These are phyloP conservation scores for Autographa pulchrina DNA, from an alignment of 2,888 invertebrate genomes.

Conservation along the genomic window DNA sequence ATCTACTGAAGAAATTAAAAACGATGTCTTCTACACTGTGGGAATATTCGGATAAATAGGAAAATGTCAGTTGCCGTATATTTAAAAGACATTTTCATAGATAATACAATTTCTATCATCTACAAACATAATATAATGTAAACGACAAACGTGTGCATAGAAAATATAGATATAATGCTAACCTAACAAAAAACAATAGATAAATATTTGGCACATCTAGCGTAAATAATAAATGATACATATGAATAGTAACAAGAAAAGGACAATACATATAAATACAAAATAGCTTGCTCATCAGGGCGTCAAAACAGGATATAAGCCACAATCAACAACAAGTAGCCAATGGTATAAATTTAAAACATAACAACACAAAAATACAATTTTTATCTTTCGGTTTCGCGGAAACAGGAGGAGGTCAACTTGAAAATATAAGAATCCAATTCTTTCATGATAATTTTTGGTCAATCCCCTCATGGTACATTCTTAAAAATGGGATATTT, in stretches of 20 bases:
- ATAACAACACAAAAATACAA: conserved; percentile 66
- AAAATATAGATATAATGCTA: conserved; percentile 32
- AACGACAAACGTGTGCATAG: conserved; percentile 37
- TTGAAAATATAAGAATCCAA: conserved; percentile 72
- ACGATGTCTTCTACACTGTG: conserved; percentile 24
- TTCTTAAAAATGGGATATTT: conserved; percentile 60
- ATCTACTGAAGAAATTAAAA: conserved; percentile 24
- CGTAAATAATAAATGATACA: conserved; percentile 48
- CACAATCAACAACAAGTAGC: conserved; percentile 63
- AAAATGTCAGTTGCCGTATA: conserved; percentile 27
- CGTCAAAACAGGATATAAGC: conserved; percentile 80
- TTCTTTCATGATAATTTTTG: conserved; percentile 58
- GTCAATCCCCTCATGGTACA: conserved; percentile 85
- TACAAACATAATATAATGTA: conserved; percentile 44
- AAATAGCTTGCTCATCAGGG: conserved; percentile 79
- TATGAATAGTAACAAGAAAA: conserved; percentile 52
- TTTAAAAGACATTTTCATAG: conserved; percentile 20
- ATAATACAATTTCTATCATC: conserved; percentile 41
- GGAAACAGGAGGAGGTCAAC: conserved; percentile 88
- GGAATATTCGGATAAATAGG: conserved; percentile 16
- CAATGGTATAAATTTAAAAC: conserved; percentile 62
- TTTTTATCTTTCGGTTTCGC: conserved; percentile 71
- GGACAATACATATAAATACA: conserved; percentile 64
- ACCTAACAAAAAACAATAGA: conserved; percentile 46
- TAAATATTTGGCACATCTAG: conserved; percentile 51